Conservation (phyloP, 2,888 invertebrate genomes). For the Auanema sp. region DNA sequence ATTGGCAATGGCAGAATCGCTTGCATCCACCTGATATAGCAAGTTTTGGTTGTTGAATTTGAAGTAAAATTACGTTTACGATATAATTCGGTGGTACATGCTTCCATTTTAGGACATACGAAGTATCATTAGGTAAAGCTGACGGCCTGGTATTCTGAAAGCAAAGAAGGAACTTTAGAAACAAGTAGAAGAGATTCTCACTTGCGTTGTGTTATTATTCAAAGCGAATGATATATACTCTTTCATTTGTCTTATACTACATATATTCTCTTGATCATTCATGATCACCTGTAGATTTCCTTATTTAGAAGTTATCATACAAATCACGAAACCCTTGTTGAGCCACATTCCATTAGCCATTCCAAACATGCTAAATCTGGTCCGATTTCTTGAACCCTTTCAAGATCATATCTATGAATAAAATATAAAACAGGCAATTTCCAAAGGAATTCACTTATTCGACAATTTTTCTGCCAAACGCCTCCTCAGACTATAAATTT, state of each 20-base stretch:
- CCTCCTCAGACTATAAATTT: slow-evolving; percentile 45
- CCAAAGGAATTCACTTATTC: slow-evolving; percentile 31
- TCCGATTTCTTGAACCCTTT: slow-evolving; percentile 51
- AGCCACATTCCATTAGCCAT: slow-evolving; percentile 62
- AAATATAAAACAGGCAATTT: neutral
- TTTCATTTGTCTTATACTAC: slow-evolving; percentile 49
- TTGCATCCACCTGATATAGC: slow-evolving; percentile 50
- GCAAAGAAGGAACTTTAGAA: neutral
- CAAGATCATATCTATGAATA: slow-evolving; percentile 41
- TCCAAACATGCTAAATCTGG: slow-evolving; percentile 61
- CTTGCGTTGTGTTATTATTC: neutral
- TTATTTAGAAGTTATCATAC: neutral
- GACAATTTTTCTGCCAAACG: slow-evolving; percentile 44
- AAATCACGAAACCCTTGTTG: slow-evolving; percentile 40
- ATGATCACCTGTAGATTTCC: slow-evolving; percentile 27
- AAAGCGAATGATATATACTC: slow-evolving; percentile 38
- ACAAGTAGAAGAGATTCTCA: neutral
- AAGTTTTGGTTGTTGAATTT: neutral
- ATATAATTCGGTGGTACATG: neutral
- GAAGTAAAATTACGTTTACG: too few species aligned
- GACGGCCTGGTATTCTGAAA: too few species aligned
- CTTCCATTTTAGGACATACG: neutral
- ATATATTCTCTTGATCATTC: slow-evolving; percentile 50
- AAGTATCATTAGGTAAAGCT: neutral
- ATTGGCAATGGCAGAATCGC: slow-evolving; percentile 58